Conservation (phyloP, 2,797 vertebrate genomes). For the Gambelia wislizenii region DNA sequence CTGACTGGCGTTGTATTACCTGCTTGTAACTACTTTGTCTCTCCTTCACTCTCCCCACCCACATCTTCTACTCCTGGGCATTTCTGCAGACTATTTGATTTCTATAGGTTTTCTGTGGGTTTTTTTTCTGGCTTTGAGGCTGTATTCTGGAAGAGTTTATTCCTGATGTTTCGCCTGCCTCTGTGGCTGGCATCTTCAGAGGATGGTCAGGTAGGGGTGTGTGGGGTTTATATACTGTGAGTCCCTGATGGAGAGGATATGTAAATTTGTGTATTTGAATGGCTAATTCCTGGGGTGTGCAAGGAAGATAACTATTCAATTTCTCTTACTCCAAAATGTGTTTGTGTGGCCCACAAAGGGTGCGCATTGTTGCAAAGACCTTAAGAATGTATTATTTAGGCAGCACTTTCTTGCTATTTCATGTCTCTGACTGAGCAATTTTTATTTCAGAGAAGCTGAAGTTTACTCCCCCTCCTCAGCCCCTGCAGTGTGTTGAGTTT, state of each 20-base stretch:
- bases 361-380: neutral
- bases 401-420: neutral
- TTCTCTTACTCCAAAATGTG: neutral
- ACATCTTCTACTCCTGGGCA: neutral
- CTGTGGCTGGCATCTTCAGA: no score
- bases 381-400: neutral
- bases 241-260: no score
- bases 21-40: neutral
- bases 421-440: neutral
- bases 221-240: no score
- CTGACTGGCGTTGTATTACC: no score
- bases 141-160: no score
- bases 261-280: no score
- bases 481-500: conserved; percentile 93
- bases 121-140: no score
- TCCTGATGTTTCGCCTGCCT: no score
- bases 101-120: no score
- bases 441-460: conserved; percentile 91
- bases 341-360: neutral
- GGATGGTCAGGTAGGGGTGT: no score
- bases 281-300: no score
- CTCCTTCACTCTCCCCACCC: no score
- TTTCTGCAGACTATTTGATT: neutral
- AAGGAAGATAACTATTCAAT: neutral
- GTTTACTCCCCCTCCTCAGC: conserved; percentile 93